phyloP scores from a whole-genome alignment of 92 coral and sea anemone genomes.

The Porites cylindrica region DNA sequence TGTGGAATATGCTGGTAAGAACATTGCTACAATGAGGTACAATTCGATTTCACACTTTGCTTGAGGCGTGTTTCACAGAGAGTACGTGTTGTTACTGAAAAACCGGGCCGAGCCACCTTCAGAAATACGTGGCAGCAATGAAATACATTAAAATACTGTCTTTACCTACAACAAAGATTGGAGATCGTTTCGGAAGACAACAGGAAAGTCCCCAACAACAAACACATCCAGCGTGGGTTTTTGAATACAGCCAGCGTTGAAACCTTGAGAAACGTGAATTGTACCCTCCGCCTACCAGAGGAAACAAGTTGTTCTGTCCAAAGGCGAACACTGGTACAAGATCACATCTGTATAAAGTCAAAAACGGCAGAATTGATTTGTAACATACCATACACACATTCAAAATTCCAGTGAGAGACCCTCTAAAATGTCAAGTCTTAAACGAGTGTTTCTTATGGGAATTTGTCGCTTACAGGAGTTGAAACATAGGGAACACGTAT shows the following conservation, averaged over 20 bases:
- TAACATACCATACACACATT: neutral
- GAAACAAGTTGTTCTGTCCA: conserved; percentile 76
- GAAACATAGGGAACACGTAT: too few species aligned
- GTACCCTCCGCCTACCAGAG: conserved; percentile 40
- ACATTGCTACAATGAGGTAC: too few species aligned
- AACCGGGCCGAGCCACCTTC: too few species aligned
- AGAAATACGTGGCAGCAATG: too few species aligned
- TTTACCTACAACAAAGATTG: conserved; percentile 76
- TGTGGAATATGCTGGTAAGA: too few species aligned
- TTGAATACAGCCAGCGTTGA: conserved; percentile 40
- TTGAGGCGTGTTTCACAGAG: too few species aligned
- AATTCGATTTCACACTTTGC: too few species aligned
- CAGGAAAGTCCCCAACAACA: conserved; percentile 54
- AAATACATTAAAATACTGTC: neutral
- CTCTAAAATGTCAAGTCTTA: too few species aligned
- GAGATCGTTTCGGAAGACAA: conserved; percentile 65
- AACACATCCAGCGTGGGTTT: conserved; percentile 24
- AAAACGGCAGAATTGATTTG: neutral
- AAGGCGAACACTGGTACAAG: conserved; percentile 83
- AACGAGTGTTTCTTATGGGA: too few species aligned
- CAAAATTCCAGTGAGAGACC: too few species aligned
- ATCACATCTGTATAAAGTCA: conserved; percentile 43
- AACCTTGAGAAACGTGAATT: conserved; percentile 47
- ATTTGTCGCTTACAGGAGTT: too few species aligned
- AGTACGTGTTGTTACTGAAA: too few species aligned